These are phyloP conservation scores for Rattus rattus DNA, from an alignment of 2,113 vertebrate genomes.

Conservation along the genomic window DNA sequence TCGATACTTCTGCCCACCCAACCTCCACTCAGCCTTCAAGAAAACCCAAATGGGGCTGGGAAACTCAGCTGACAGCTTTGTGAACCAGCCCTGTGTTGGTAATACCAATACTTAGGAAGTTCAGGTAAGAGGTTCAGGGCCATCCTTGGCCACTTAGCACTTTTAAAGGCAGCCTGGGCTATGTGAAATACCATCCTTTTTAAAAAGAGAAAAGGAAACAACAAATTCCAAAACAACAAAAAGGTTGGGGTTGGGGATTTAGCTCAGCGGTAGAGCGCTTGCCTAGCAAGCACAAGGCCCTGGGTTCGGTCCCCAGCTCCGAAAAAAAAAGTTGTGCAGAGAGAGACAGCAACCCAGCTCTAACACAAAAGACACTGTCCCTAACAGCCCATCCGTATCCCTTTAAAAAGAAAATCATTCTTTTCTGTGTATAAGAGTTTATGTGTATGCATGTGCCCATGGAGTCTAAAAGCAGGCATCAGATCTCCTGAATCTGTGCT, in stretches of 20 bases:
- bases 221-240: background rate
- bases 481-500: background rate
- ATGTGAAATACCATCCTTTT: background rate
- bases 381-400: background rate
- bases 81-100: background rate
- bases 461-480: background rate
- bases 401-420: background rate
- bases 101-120: background rate
- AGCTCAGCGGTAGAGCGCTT: no score
- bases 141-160: background rate
- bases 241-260: no score
- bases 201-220: background rate
- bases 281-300: no score
- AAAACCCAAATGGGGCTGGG: background rate
- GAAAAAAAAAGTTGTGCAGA: background rate
- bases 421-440: background rate
- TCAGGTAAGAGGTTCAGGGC: background rate
- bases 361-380: conserved; percentile 25
- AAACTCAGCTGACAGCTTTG: background rate
- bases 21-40: conserved; percentile 15
- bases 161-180: background rate
- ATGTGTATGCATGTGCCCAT: background rate
- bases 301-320: no score
- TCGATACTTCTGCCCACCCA: conserved; percentile 6
- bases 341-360: background rate